Evolutionary conservation across 2,888 invertebrate species (phyloP).

Genomic region (Cantharis lateralis): DNA sequence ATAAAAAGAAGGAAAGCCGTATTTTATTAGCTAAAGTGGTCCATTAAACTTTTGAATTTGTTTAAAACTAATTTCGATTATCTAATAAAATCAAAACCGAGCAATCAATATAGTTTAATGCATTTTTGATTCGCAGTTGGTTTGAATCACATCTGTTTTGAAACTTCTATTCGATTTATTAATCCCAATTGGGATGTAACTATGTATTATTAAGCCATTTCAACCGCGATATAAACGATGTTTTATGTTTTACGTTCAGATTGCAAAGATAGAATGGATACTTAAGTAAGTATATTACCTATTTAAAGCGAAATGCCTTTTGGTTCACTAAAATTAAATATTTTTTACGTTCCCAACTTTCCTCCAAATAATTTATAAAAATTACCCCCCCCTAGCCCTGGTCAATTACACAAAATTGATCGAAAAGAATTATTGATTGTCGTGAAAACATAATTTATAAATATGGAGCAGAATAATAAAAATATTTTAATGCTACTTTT

Average conservation of each 20-base stretch:
- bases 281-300: conserved; percentile 38
- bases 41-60: not conserved
- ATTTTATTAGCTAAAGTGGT: not conserved
- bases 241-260: conserved; percentile 41
- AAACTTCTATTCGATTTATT: conserved; percentile 37
- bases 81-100: conserved; percentile 4
- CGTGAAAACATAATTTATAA: conserved; percentile 36
- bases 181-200: conserved; percentile 40
- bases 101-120: conserved; percentile 28
- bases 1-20: not conserved
- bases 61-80: not conserved
- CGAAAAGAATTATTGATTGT: conserved; percentile 30
- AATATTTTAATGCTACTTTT: conserved; percentile 39
- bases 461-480: conserved; percentile 36
- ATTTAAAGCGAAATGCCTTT: conserved; percentile 17
- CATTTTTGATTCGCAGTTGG: conserved; percentile 30
- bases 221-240: conserved; percentile 41
- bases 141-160: conserved; percentile 33
- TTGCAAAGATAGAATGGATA: conserved; percentile 33
- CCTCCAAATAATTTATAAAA: not conserved
- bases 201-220: conserved; percentile 44
- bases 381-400: not conserved
- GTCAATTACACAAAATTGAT: not conserved
- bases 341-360: not conserved
- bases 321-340: not conserved